Evolutionary conservation across 2,888 invertebrate genomes (phyloP), one percentile per base, ranked within the genome.

Genomic region (Julus scanicus): DNA sequence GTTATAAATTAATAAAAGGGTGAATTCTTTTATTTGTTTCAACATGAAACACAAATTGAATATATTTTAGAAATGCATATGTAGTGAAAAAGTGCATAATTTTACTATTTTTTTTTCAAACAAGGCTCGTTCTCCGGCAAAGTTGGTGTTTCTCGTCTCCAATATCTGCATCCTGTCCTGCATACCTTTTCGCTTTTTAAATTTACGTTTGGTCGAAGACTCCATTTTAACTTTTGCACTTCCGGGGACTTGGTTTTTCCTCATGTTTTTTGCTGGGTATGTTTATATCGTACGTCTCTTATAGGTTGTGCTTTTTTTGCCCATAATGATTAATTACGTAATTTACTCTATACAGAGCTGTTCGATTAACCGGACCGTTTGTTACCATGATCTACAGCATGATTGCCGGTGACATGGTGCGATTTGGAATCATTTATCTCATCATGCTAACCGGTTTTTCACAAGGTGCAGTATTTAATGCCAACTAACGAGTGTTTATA

Each of bases 351-450:
- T 15, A 11, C 84, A 98, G 98, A 9, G 98, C 98, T 71, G 96
- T 98, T 53, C 95, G 96, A 89, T 93, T 99, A 91, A 99, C 99
- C 0, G 99, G 99, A 84, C 99, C 99, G 0, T 99, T 99, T 93
- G 99, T 99, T 89, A 99, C 99, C 15, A 99, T 99, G 98, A 98
- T 99, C 90, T 99, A 98, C 94, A 97, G 97, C 91, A 99, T 99
- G 99, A 97, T 99, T 91, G 97, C 97, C 0, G 99, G 99, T 85
- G 99, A 99, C 93, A 97, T 99, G 97, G 95, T 99, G 92, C 97
- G 99, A 44, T 99, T 99, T 92, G 97, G 97, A 90, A 98, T 99
- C 90, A 99, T 99, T 92, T 99, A 99, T 92, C 95, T 95, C 90
- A 97, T 99, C 91, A 96, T 99, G 57, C 94, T 99, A 6, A 96